Evolutionary conservation across 2,888 invertebrate genomes (phyloP), one percentile per base, ranked within the genome.

Genomic region (Blomia tropicalis): DNA sequence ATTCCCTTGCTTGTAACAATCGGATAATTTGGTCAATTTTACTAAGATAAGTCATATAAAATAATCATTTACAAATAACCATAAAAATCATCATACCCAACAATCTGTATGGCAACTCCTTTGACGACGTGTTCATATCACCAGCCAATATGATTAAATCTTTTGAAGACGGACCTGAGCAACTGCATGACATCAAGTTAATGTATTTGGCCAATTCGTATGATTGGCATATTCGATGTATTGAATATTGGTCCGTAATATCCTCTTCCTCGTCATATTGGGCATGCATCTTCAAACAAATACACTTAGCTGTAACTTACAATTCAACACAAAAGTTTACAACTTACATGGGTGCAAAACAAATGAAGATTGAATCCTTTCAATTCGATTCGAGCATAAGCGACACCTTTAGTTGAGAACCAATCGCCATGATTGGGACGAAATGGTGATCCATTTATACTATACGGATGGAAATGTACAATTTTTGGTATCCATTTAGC

Each of bases 341-440:
- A n/a, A 32, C 51, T 63, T 32, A 64, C 64, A 58, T 66, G 66
- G n/a, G 64, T 64, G 22, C 59, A 62, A 25, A 66, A 66, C 23
- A 66, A 59, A 29, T 66, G 66, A 14, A 66, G 29, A 27, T 44
- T 61, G 0, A 63, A n/a, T 14, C 58, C 59, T 43, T 62, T 32
- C 29, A 64, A 43, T 44, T 62, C 47, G 2, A 66, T 43, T 27
- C 64, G 41, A 2, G 47, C 61, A 43, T 66, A 66, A 17, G 54
- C 66, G 27, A 65, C 47, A 4, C 65, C 92, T 78, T 98, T 98
- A 3, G 95, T 95, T 43, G 92, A 95, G 75, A 91, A 96, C 98
- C 98, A 98, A 74, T 98, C 98, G 0, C 91, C 96, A 73, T 96
- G 96, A 67, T 89, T 87, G 66, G 93, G 77, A 76, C 89, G 87